Conservation (phyloP, 2,888 invertebrate species). For the Troides oblongomaculatus region DNA sequence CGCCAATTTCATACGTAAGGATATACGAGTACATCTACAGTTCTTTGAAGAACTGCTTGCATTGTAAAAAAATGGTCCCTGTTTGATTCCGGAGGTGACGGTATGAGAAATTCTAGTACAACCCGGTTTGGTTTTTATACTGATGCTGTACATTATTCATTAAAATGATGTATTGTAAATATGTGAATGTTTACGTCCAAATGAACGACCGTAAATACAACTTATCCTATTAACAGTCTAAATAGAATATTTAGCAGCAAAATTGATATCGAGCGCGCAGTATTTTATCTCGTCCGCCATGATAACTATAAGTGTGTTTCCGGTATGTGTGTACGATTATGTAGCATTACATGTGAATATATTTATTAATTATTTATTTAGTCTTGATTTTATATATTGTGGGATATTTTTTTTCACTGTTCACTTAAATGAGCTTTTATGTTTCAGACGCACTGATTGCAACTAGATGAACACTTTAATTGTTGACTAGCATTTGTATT, state of each 20-base stretch:
- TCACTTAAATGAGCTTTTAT: no score
- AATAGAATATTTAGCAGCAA: conserved; percentile 27
- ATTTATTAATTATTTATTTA: background rate
- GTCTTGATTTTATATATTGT: no score
- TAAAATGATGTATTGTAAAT: background rate
- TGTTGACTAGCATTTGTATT: no score
- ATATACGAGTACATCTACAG: background rate
- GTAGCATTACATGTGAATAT: conserved; percentile 22
- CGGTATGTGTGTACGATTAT: conserved; percentile 40
- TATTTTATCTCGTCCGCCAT: conserved; percentile 50
- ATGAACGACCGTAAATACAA: conserved; percentile 13
- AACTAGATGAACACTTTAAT: no score
- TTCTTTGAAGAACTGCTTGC: no score
- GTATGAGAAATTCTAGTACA: no score
- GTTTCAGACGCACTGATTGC: no score
- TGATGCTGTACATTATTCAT: background rate
- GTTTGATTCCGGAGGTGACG: no score
- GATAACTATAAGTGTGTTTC: conserved; percentile 49
- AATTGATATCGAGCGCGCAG: conserved; percentile 24
- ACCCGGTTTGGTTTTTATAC: background rate
- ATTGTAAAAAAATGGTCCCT: no score
- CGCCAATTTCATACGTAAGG: no score
- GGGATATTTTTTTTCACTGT: background rate
- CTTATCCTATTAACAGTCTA: conserved; percentile 26
- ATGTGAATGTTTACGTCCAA: conserved; percentile 4